Conservation (phyloP, 2,797 vertebrate genomes). For the Chrosomus eos region DNA sequence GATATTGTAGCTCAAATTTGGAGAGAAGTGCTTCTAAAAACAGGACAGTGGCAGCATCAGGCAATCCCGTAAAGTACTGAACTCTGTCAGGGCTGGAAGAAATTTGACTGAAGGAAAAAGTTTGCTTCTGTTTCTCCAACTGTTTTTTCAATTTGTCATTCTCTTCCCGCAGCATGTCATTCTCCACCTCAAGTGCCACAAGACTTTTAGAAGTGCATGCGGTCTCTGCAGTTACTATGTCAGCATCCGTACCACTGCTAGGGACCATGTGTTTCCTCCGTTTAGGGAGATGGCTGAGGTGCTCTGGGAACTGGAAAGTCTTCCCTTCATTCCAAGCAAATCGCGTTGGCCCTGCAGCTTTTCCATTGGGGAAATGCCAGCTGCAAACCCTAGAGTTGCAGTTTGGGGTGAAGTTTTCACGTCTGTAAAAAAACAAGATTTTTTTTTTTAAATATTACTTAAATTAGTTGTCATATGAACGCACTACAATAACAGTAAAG, state of each 20-base stretch:
- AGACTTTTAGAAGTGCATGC: conserved; percentile 7
- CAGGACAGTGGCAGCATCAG: not conserved
- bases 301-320: conserved; percentile 29
- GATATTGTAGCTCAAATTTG: not conserved
- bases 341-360: too few relatives aligned
- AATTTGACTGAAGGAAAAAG: too few relatives aligned
- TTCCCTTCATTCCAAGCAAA: conserved; percentile 42
- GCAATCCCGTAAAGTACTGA: not conserved
- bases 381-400: too few relatives aligned
- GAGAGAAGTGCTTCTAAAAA: conserved; percentile 52
- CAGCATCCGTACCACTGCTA: conserved; percentile 8
- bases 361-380: too few relatives aligned
- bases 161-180: conserved; percentile 22
- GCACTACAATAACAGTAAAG: too few relatives aligned
- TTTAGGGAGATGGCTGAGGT: conserved; percentile 11
- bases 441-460: too few relatives aligned
- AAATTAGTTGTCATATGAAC: too few relatives aligned
- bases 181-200: conserved; percentile 16
- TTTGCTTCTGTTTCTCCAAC: too few relatives aligned
- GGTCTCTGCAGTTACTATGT: conserved; percentile 7
- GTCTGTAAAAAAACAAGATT: too few relatives aligned
- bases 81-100: too few relatives aligned
- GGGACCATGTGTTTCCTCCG: conserved; percentile 21
- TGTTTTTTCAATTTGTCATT: not conserved
- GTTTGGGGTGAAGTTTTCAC: too few relatives aligned